Percentiles rank a stretch among this genome's conserved stretches.
Evolutionary conservation across 2,888 invertebrate species (phyloP).

Genomic region (Chloroclystis v-ata): DNA sequence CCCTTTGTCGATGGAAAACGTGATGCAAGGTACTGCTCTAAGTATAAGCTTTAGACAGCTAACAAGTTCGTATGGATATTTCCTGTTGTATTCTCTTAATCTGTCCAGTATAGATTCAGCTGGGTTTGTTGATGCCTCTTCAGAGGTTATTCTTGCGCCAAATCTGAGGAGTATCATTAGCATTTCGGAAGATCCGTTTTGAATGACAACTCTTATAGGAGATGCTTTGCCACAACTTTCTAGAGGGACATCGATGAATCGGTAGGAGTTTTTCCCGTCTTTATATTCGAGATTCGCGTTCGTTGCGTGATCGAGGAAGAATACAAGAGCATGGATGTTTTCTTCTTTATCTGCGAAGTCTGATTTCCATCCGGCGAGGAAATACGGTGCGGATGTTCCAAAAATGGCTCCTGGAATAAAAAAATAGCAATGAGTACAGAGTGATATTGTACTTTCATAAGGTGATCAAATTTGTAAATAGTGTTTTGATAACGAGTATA

Average conservation of each 20-base stretch:
- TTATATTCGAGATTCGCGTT: slow-evolving; percentile 80
- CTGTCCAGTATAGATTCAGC: slow-evolving; percentile 81
- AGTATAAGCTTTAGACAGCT: slow-evolving; percentile 83
- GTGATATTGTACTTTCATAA: too few species aligned
- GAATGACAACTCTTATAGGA: slow-evolving; percentile 85
- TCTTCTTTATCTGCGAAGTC: slow-evolving; percentile 89
- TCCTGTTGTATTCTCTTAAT: slow-evolving; percentile 79
- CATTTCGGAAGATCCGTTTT: slow-evolving; percentile 86
- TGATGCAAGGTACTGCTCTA: slow-evolving; percentile 80
- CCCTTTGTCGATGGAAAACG: slow-evolving; percentile 64
- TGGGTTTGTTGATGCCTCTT: slow-evolving; percentile 79
- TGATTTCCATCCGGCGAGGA: slow-evolving; percentile 91
- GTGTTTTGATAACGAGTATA: too few species aligned
- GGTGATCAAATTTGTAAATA: too few species aligned
- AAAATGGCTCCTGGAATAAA: slow-evolving; percentile 86
- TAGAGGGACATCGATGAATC: slow-evolving; percentile 89
- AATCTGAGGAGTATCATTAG: slow-evolving; percentile 84
- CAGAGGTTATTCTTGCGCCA: slow-evolving; percentile 80
- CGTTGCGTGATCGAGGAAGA: slow-evolving; percentile 87
- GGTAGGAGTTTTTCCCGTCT: slow-evolving; percentile 51
- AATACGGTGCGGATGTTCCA: slow-evolving; percentile 87
- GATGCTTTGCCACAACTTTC: slow-evolving; percentile 87
- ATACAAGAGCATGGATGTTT: slow-evolving; percentile 85
- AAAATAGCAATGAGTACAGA: neutral
- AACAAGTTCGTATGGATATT: slow-evolving; percentile 83